Conservation (phyloP, 2,113 vertebrate genomes). For the Gulo gulo region DNA sequence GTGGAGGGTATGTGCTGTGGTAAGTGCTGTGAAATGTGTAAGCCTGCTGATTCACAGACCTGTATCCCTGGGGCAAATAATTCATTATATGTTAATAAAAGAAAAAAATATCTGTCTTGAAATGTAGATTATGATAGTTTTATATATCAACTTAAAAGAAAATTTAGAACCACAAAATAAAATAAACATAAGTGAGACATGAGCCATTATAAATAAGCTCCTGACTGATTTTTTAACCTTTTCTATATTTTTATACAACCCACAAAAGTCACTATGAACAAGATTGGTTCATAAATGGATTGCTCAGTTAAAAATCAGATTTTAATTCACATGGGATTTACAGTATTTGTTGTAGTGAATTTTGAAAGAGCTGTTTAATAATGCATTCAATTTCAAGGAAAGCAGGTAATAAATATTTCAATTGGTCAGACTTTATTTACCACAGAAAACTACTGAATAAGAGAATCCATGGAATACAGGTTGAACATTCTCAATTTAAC, state of each 20-base stretch:
- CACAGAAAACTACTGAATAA: slow-evolving; percentile 23
- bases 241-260: neutral
- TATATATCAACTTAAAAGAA: neutral
- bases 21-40: no score
- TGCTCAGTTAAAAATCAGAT: neutral
- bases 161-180: neutral
- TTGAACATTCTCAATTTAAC: neutral
- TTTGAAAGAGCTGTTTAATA: neutral
- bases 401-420: slow-evolving; percentile 30
- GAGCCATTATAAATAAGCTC: neutral
- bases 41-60: no score
- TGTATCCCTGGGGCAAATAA: no score
- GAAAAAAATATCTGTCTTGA: neutral
- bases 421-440: neutral
- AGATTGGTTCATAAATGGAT: neutral
- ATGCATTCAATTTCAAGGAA: neutral
- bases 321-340: slow-evolving; percentile 25
- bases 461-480: neutral
- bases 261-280: neutral
- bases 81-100: no score
- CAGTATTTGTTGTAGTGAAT: neutral
- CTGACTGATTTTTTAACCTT: neutral
- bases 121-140: neutral
- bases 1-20: no score
- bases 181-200: neutral